Evolutionary conservation across 2,888 invertebrate species (phyloP), one percentile per base, ranked within the genome.

Genomic region (Hyposoter didymator): DNA sequence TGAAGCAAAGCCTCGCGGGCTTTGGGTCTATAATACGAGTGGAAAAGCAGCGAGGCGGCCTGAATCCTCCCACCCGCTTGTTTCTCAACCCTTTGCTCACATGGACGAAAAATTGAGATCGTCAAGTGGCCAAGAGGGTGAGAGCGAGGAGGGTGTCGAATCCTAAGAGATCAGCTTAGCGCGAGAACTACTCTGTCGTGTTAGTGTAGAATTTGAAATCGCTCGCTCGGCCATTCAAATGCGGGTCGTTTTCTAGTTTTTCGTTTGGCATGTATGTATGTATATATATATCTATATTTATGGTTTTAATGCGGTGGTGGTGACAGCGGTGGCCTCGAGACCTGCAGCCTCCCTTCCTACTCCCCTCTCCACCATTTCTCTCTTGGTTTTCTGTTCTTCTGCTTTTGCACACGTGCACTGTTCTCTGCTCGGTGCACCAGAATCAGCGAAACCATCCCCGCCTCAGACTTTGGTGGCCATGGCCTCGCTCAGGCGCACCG

Each of bases 141-240:
- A 17, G n/a, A 35, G n/a, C 5, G 66, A 72, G 70, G 78, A 47
- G 70, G 39, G 49, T 47, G 64, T 67, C 78, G 72, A 83, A 79
- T 79, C 69, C 83, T 66, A 39, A 49, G 75, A 64, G 80, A 84
- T 76, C 72, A 67, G 84, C 85, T 84, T 85, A 84, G 83, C 80
- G 79, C 59, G 72, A 69, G 35, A 62, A 80, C 75, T 45, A 55
- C 55, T 84, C 69, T 35, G 28, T 64, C 69, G 74, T 52, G 49
- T 74, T 64, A 22, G 66, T 22, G 67, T 66, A 52, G 67, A 67
- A 32, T 62, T 52, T 32, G 49, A 43, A 43, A 39, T 66, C 35
- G 52, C 17, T 43, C 52, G 12, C n/a, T 45, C 8, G 47, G 64
- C 28, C 28, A 39, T 45, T n/a, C 8, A 43, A 28, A 78, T n/a